These are phyloP conservation scores for Oophaga sylvatica DNA, from an alignment of 2,797 vertebrate genomes.

Conservation along the genomic window DNA sequence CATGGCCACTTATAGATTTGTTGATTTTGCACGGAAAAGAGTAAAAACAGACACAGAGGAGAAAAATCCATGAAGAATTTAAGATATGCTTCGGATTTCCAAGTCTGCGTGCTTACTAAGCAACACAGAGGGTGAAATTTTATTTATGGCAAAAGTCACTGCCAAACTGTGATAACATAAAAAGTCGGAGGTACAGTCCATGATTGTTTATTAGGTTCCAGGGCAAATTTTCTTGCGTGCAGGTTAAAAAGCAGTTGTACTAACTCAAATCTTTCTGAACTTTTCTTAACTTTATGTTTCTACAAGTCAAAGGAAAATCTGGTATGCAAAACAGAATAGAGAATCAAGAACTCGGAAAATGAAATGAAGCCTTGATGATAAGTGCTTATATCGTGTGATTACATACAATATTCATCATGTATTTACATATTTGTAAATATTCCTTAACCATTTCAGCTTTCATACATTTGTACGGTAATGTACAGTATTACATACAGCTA, in stretches of 20 bases:
- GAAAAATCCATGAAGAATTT: background rate
- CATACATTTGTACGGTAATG: background rate
- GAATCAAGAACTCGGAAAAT: background rate
- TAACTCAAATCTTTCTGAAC: background rate
- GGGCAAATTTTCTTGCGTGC: background rate
- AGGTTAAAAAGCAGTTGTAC: background rate
- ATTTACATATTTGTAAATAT: conserved; percentile 14
- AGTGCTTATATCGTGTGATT: background rate
- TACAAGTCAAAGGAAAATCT: background rate
- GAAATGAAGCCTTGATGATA: background rate
- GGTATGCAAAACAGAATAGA: background rate
- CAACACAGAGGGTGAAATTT: background rate
- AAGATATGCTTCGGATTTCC: background rate
- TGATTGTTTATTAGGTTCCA: background rate
- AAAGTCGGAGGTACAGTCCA: too few species aligned
- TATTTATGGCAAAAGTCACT: too few species aligned
- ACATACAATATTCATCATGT: background rate
- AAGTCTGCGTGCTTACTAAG: background rate
- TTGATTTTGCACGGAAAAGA: too few species aligned
- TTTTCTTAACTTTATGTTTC: background rate
- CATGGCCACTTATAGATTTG: too few species aligned
- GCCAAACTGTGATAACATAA: too few species aligned
- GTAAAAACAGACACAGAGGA: too few species aligned
- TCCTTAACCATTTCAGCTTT: background rate
- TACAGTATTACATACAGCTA: background rate